Evolutionary conservation across 1,140 invertebrate genomes (phyloP).

Genomic region (Drosophila pectinifera): DNA sequence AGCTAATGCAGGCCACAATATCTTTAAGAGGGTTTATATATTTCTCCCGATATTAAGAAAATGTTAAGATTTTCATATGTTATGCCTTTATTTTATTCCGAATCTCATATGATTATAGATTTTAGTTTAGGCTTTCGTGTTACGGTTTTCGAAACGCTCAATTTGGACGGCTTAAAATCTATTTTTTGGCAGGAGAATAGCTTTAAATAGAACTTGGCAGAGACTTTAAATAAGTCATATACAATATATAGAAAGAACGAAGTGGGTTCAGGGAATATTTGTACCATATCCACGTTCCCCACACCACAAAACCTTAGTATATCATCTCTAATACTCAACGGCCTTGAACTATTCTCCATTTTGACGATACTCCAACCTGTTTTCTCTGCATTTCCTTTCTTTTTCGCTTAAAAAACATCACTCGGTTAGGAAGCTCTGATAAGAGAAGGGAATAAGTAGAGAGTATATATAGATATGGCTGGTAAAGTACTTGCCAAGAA

Average conservation of each 20-base stretch:
- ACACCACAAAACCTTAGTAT: too few species aligned
- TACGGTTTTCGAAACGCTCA: background rate
- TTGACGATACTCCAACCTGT: background rate
- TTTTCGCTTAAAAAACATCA: too few species aligned
- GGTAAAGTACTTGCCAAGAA: background rate
- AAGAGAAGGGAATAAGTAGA: background rate
- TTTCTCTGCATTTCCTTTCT: background rate
- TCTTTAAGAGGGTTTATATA: background rate
- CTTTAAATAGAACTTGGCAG: background rate
- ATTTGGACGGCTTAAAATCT: background rate
- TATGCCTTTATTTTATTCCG: too few species aligned
- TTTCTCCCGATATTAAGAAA: too few species aligned
- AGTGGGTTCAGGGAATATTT: background rate
- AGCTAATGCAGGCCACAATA: background rate
- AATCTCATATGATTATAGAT: background rate
- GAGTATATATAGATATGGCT: background rate
- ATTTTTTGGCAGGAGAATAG: background rate
- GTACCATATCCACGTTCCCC: too few species aligned
- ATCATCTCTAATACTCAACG: background rate
- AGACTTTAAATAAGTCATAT: background rate
- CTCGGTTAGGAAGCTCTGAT: too few species aligned
- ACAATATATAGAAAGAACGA: background rate
- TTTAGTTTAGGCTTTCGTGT: background rate
- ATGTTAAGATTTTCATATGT: too few species aligned
- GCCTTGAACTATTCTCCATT: background rate